phyloP scores from a whole-genome alignment of 2,888 invertebrate species.

The Tetanocera ferruginea region DNA sequence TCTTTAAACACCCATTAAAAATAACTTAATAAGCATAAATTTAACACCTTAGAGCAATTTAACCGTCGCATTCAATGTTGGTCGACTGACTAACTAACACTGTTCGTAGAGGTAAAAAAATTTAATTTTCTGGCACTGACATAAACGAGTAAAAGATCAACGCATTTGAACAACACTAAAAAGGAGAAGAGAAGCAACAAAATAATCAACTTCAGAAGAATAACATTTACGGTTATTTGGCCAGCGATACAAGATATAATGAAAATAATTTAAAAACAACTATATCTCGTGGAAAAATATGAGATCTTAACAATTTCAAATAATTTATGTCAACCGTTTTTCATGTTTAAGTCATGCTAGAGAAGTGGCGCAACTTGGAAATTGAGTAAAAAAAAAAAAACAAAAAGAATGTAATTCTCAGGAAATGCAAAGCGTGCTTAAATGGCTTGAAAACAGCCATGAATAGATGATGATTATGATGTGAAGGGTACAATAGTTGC shows the following conservation, averaged over 20 bases:
- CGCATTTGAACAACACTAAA: background rate
- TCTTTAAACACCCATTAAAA: constrained; percentile 16
- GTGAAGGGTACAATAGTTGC: background rate
- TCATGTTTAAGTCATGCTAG: background rate
- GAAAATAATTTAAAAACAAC: background rate
- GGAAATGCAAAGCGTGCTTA: background rate
- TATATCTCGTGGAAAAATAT: background rate
- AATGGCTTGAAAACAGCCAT: constrained; percentile 2
- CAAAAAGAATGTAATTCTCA: background rate
- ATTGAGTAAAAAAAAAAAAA: background rate
- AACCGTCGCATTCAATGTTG: background rate
- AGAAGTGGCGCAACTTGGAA: background rate
- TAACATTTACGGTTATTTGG: background rate
- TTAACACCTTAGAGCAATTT: constrained; percentile 28
- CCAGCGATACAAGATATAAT: background rate
- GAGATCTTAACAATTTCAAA: constrained; percentile 9
- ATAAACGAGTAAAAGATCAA: background rate
- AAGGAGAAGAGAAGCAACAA: background rate
- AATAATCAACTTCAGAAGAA: background rate
- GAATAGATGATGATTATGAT: too few species aligned
- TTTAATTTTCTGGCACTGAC: background rate
- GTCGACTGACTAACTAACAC: background rate
- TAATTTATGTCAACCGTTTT: constrained; percentile 36
- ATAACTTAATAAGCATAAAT: constrained; percentile 39
- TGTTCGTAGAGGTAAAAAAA: background rate